Evolutionary conservation across 2,113 vertebrate genomes (phyloP), one percentile per base, ranked within the genome.

Genomic region (Eretmochelys imbricata): DNA sequence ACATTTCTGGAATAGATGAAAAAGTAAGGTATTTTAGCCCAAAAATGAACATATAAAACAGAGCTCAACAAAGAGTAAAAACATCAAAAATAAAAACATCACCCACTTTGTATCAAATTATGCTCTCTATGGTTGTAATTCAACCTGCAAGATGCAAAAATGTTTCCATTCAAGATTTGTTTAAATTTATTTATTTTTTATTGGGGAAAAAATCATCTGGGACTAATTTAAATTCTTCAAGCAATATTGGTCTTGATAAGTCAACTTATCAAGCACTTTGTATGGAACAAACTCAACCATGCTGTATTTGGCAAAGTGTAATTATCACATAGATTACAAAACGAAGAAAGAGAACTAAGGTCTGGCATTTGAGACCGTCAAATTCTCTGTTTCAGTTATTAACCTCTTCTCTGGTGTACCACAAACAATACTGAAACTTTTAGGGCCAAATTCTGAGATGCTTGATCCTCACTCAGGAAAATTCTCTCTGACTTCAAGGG

Each of bases 121-220:
- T 95, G 94, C 91, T 91, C 96, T 62, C 85, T 91, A 93, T 90
- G 92, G 94, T 92, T 95, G 62, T 84, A 92, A 78, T 82, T 82
- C 81, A 91, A 96, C 94, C 94, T 96, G 90, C 79, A 96, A 92
- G 88, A 95, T 98, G 90, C 95, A 98, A 98, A 97, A 97, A 97
- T 97, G 95, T 98, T 98, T 98, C 97, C 96, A 98, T 98, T 98
- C 96, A 97, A 97, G 96, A 96, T 94, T 96, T 97, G 96, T 89
- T 98, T 98, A 96, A 97, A 97, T 97, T 97, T 97, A 92, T 94
- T 97, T 53, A 54, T 96, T 98, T 97, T 97, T 96, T 97, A 96
- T 97, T 96, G 94, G 93, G 97, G 75, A 96, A 95, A 89, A 94
- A 95, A 91, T 97, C 96, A 97, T 97, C 96, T 97, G 98, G 95